These are phyloP conservation scores for Pyrgus malvae DNA, from an alignment of 2,888 invertebrate species.

Conservation along the genomic window DNA sequence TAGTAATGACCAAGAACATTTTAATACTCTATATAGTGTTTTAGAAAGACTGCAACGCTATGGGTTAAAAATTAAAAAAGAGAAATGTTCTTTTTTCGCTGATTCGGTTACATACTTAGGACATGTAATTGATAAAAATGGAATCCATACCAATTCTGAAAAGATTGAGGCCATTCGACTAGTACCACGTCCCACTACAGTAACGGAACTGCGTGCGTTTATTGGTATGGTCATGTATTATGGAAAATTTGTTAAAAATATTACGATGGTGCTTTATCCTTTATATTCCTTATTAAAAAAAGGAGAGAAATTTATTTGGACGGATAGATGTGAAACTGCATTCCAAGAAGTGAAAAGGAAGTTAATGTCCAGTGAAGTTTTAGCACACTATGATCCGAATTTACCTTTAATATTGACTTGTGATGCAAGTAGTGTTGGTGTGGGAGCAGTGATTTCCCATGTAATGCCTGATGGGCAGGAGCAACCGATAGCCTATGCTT, in stretches of 20 bases:
- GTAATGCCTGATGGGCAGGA: not conserved
- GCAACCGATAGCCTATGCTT: not conserved
- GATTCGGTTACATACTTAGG: conserved; percentile 1
- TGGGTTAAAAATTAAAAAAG: conserved; percentile 2
- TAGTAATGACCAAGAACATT: not conserved
- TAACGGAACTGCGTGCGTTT: not conserved
- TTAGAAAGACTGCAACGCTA: not conserved
- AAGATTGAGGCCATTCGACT: not conserved
- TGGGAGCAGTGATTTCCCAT: not conserved
- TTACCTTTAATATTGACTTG: not conserved
- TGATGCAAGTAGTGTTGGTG: conserved; percentile 2
- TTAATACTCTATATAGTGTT: not conserved
- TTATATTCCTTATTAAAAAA: not conserved
- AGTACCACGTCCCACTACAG: not conserved
- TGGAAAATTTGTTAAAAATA: not conserved
- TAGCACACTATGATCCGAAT: not conserved
- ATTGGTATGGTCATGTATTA: not conserved
- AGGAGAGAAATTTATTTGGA: not conserved
- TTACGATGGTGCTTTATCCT: not conserved
- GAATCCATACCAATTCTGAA: not conserved
- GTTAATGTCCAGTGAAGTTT: conserved; percentile 4
- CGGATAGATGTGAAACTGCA: not conserved
- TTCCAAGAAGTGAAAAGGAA: not conserved
- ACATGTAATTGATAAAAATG: not conserved
- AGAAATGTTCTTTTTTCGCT: conserved; percentile 1